phyloP scores from a whole-genome alignment of 53 echinoderm and acorn worm genomes.

The Henricia sp. region DNA sequence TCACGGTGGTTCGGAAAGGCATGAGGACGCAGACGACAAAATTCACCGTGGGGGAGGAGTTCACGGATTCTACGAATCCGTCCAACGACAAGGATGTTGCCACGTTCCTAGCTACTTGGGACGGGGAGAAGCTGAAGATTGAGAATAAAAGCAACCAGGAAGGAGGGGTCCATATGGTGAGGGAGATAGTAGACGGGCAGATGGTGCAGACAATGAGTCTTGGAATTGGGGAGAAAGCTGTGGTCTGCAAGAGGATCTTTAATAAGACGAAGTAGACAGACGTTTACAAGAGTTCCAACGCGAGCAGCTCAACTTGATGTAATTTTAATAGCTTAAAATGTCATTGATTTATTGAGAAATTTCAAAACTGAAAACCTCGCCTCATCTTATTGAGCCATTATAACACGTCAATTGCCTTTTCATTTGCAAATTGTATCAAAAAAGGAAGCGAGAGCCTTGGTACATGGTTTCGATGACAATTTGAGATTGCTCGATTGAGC shows the following conservation, averaged over 20 bases:
- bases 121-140: constrained; percentile 13
- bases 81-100: constrained; percentile 37
- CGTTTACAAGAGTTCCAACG: too few relatives aligned
- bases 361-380: too few relatives aligned
- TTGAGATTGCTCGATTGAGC: too few relatives aligned
- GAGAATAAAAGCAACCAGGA: constrained; percentile 45
- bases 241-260: constrained; percentile 30
- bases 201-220: constrained; percentile 36
- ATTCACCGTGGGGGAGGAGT: constrained; percentile 59
- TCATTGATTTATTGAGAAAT: too few relatives aligned
- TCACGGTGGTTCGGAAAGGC: constrained; percentile 44
- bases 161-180: constrained; percentile 8
- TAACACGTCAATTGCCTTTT: too few relatives aligned
- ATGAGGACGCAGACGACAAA: constrained; percentile 26
- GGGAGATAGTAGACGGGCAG: constrained; percentile 22
- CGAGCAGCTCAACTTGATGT: too few relatives aligned
- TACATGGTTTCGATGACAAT: too few relatives aligned
- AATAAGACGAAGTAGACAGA: background rate
- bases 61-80: constrained; percentile 33
- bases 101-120: constrained; percentile 36
- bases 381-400: too few relatives aligned
- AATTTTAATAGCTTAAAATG: too few relatives aligned
- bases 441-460: too few relatives aligned
- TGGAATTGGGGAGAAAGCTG: constrained; percentile 40
- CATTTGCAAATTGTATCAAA: too few relatives aligned